Conservation (phyloP, 1,140 invertebrate genomes). For the Oncopodura yosiiana region DNA sequence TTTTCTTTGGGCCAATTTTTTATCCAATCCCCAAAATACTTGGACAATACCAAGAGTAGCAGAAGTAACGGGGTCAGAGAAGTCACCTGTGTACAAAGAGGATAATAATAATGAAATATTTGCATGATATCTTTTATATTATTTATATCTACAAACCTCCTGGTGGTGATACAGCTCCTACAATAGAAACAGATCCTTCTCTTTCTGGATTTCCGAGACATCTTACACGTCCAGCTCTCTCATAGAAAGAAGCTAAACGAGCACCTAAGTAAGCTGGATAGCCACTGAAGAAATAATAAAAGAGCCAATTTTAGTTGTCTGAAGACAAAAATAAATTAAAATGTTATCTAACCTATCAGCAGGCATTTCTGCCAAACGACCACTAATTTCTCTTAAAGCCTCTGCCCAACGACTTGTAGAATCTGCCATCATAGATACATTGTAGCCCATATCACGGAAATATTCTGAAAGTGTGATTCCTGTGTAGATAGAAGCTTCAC, state of each 20-base stretch:
- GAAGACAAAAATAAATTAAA: constrained; percentile 1
- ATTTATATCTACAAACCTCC: too few species aligned
- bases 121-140: too few species aligned
- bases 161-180: constrained; percentile 97
- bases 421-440: constrained; percentile 99
- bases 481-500: constrained; percentile 99
- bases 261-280: constrained; percentile 98
- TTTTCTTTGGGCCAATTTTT: constrained; percentile 97
- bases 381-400: constrained; percentile 93
- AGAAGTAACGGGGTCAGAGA: constrained; percentile 98
- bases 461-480: constrained; percentile 98
- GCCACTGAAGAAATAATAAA: constrained; percentile 56
- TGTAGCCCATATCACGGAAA: constrained; percentile 85
- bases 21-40: constrained; percentile 99
- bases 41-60: constrained; percentile 98
- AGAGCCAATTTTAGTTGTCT: background rate
- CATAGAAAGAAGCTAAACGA: constrained; percentile 96
- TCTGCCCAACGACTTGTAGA: constrained; percentile 99
- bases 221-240: constrained; percentile 94
- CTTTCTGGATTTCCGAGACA: constrained; percentile 96
- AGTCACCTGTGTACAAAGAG: too few species aligned
- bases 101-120: too few species aligned
- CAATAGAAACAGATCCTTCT: constrained; percentile 97
- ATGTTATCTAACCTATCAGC: constrained; percentile 55
- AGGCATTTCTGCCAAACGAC: constrained; percentile 99